Evolutionary conservation across 2,113 vertebrate species (phyloP).

Genomic region (Silurus glanis): DNA sequence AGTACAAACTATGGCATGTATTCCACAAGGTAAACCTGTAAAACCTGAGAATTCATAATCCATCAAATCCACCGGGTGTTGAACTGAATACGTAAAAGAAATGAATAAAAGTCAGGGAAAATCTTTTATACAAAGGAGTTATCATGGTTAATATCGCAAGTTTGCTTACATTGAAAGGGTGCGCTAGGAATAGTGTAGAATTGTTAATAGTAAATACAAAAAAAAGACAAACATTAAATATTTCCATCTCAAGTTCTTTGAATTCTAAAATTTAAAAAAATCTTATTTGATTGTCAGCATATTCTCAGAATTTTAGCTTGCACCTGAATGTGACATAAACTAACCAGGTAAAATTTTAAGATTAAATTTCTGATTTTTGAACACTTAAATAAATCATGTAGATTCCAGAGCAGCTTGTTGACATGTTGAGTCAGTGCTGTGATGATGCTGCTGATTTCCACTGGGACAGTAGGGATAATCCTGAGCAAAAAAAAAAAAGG

Average conservation of each 20-base stretch:
- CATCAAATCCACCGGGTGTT: not conserved
- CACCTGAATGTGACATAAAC: not conserved
- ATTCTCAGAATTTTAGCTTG: not conserved
- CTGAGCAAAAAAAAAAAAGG: constrained; percentile 52
- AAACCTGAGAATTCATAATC: not conserved
- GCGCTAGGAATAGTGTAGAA: not conserved
- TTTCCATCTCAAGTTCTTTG: not conserved
- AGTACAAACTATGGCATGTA: not conserved
- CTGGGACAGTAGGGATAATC: constrained; percentile 64
- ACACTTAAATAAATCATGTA: not conserved
- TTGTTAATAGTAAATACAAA: not conserved
- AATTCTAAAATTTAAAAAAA: not conserved
- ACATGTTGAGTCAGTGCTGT: constrained; percentile 52
- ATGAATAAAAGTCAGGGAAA: not conserved
- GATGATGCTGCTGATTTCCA: constrained; percentile 62
- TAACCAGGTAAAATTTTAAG: not conserved
- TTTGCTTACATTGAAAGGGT: not conserved
- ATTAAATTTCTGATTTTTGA: not conserved
- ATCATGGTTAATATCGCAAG: not conserved
- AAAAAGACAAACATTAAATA: not conserved
- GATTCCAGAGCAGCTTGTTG: constrained; percentile 55
- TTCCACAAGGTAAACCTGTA: not conserved
- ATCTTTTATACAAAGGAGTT: too few species aligned
- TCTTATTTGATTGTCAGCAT: not conserved
- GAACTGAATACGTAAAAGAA: not conserved